Conservation (phyloP, 2,888 invertebrate species). For the Cheiracanthium punctorium region DNA sequence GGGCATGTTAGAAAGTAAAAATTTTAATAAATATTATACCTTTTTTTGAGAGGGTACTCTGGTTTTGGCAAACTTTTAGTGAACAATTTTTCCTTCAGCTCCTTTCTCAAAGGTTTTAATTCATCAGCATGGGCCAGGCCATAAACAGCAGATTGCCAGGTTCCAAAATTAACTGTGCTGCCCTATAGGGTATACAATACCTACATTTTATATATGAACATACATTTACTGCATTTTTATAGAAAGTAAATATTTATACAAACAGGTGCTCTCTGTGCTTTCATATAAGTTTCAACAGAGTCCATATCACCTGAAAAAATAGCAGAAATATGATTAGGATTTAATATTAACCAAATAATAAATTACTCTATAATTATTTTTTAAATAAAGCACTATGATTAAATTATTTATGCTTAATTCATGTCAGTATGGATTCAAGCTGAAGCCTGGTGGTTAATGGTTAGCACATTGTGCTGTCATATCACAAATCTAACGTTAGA, state of each 20-base stretch:
- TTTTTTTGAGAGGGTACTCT: constrained; percentile 46
- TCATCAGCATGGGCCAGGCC: constrained; percentile 83
- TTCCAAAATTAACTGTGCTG: constrained; percentile 85
- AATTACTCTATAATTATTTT: constrained; percentile 75
- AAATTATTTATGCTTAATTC: no score
- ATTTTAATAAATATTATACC: constrained; percentile 7
- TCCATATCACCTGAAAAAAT: constrained; percentile 75
- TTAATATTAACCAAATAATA: no score
- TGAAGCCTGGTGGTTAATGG: no score
- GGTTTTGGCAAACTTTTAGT: constrained; percentile 48
- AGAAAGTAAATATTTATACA: constrained; percentile 19
- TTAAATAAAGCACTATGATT: no score
- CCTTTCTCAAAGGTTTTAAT: constrained; percentile 80
- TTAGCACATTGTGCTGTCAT: no score
- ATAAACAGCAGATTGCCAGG: constrained; percentile 91
- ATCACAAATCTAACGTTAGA: no score
- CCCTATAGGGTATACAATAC: constrained; percentile 76
- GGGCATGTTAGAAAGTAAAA: no score
- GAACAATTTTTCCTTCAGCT: constrained; percentile 59
- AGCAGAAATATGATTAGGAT: neutral
- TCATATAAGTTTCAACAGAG: constrained; percentile 75
- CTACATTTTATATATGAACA: neutral
- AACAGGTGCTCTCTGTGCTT: constrained; percentile 74
- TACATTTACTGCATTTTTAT: neutral
- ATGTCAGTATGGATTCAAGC: no score